Percentiles rank a stretch among this genome's conserved stretches.
phyloP scores from a whole-genome alignment of 2,888 invertebrate genomes.

The Archaeoteleia sp. region DNA sequence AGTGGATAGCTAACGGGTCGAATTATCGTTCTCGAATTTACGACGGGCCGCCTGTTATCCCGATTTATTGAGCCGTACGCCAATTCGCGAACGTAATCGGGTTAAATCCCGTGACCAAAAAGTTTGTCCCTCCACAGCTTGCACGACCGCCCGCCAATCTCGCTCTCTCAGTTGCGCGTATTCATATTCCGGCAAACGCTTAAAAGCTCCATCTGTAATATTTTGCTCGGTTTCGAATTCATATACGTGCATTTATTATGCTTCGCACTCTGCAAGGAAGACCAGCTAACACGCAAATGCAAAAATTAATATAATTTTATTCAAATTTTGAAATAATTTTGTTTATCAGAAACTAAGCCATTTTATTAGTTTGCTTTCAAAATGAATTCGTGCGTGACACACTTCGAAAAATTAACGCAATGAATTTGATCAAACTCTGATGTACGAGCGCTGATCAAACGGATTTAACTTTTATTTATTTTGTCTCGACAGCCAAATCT shows the following conservation, averaged over 20 bases:
- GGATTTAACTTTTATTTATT: no score
- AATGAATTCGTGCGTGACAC: no score
- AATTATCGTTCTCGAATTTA: conserved; percentile 64
- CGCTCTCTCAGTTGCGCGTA: conserved; percentile 5
- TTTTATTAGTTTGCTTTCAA: no score
- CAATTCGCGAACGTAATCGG: conserved; percentile 53
- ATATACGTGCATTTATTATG: conserved; percentile 16
- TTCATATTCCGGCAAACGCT: conserved; percentile 10
- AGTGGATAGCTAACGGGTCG: conserved; percentile 57
- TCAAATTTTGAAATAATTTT: no score
- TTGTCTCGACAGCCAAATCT: no score
- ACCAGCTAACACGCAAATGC: no score
- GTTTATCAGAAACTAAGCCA: no score
- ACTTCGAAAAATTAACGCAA: no score
- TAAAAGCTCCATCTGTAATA: conserved; percentile 10
- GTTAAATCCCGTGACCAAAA: conserved; percentile 41
- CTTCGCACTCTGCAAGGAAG: background rate
- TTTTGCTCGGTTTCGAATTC: conserved; percentile 11
- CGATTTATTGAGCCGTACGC: conserved; percentile 57
- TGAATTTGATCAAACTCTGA: no score
- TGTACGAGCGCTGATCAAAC: no score
- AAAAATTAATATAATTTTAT: no score
- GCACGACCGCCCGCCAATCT: background rate
- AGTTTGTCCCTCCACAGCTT: conserved; percentile 24
- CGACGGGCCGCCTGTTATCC: conserved; percentile 58